A percentile compares a stretch with the other conserved stretches of the same genome.
Evolutionary conservation across 2,888 invertebrate species (phyloP).

Genomic region (Tyria jacobaeae): DNA sequence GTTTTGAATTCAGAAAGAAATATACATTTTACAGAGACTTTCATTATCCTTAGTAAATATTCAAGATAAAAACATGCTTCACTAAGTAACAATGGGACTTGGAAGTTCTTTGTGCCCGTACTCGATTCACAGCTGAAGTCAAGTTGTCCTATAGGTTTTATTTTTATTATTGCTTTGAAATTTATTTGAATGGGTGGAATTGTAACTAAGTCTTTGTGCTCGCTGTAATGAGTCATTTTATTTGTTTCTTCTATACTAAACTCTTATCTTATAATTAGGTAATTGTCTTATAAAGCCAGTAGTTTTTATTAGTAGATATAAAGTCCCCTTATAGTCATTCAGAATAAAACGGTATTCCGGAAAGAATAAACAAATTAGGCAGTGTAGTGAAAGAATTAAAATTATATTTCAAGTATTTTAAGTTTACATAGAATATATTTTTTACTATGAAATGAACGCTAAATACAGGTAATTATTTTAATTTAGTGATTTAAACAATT

Average conservation of each 20-base stretch:
- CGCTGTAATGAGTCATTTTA: conserved; percentile 26
- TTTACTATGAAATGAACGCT: too few species aligned
- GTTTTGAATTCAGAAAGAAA: conserved; percentile 27
- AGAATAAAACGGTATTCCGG: too few species aligned
- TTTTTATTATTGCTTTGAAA: conserved; percentile 40
- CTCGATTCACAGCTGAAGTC: conserved; percentile 36
- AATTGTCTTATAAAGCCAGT: too few species aligned
- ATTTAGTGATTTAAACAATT: too few species aligned
- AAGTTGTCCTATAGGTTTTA: conserved; percentile 40
- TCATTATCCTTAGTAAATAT: conserved; percentile 49
- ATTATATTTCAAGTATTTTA: too few species aligned
- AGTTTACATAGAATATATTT: too few species aligned
- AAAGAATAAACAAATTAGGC: too few species aligned
- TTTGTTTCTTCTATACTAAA: background rate
- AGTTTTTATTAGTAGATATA: too few species aligned
- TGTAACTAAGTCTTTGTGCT: conserved; percentile 19
- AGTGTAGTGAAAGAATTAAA: too few species aligned
- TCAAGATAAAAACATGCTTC: conserved; percentile 43
- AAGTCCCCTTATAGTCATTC: too few species aligned
- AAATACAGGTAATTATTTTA: too few species aligned
- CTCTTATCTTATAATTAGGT: background rate
- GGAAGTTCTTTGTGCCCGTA: conserved; percentile 38
- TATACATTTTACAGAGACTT: conserved; percentile 32
- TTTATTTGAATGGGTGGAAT: conserved; percentile 31
- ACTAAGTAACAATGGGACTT: conserved; percentile 45